Evolutionary conservation across 2,888 invertebrate genomes (phyloP), one percentile per base, ranked within the genome.

Genomic region (Apamea crenata): DNA sequence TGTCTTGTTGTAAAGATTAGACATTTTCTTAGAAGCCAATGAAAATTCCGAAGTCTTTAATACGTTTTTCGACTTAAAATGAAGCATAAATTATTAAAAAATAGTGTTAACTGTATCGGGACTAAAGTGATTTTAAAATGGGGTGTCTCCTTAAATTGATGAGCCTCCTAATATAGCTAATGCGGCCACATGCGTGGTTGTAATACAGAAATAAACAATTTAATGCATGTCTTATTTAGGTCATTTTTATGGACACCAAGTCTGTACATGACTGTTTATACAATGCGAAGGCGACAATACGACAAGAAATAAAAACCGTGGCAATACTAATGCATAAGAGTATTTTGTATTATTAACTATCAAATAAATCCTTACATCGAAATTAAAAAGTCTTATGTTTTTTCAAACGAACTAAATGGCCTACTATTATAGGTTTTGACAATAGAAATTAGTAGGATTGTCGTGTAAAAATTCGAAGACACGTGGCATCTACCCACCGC

Each of bases 1-100:
- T 96, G 96, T 94, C 94, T 92, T 78, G 91, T 88, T 93, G 92
- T 94, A 92, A 94, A 95, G 91, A 94, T 94, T 93, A 92, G 90
- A 92, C 91, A 93, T 93, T 94, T 95, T 93, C 93, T 90, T 88
- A 92, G 91, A 93, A 92, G 91, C 93, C 91, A 93, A 94, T 94
- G 93, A 92, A 93, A 94, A 95, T 95, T 93, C 94, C 93, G 74
- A 90, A 90, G 93, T 92, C 91, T 91, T 89, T 89, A 89, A 88
- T 91, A 86, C 78, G 85, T 88, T 90, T 91, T 92, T 92, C 90
- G 86, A 86, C 84, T 88, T 88, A 85, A 89, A 90, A 89, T 87
- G 87, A 89, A 84, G 79, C 90, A 91, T 91, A 90, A 92, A 92
- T 92, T 91, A 89, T 89, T 89, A 87, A 91, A 91, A 90, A 89